Percentiles rank a stretch among this genome's conserved stretches.
Evolutionary conservation across 2,888 invertebrate genomes (phyloP).

Genomic region (Caenorhabditis sp.): DNA sequence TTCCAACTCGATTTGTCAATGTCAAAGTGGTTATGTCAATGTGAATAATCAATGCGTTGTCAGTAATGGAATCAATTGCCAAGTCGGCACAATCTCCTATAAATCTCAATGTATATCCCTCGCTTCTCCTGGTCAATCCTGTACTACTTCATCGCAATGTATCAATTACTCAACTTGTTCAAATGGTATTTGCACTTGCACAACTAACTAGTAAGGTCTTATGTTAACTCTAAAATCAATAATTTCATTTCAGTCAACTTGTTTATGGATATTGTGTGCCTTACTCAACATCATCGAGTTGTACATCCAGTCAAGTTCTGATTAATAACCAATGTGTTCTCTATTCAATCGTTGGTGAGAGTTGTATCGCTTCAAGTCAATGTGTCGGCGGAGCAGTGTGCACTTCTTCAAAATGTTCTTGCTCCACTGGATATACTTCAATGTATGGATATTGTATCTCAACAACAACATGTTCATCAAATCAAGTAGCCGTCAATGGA

Average conservation of each 20-base stretch:
- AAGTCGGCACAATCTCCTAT: slow-evolving; percentile 26
- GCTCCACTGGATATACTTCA: slow-evolving; percentile 25
- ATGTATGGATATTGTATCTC: slow-evolving; percentile 46
- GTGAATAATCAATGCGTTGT: slow-evolving; percentile 32
- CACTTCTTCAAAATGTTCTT: slow-evolving; percentile 24
- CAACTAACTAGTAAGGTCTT: slow-evolving; percentile 26
- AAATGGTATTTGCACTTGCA: slow-evolving; percentile 34
- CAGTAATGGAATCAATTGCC: slow-evolving; percentile 37
- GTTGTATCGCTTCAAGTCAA: slow-evolving; percentile 38
- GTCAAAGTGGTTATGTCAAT: slow-evolving; percentile 28
- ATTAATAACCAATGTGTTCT: slow-evolving; percentile 42
- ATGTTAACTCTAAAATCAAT: background rate
- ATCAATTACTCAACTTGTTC: slow-evolving; percentile 41
- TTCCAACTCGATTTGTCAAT: slow-evolving; percentile 23
- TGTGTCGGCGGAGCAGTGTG: slow-evolving; percentile 47
- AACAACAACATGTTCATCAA: background rate
- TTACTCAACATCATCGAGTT: slow-evolving; percentile 15
- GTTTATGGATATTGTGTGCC: slow-evolving; percentile 49
- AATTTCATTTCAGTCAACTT: slow-evolving; percentile 21
- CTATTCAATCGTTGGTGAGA: slow-evolving; percentile 40
- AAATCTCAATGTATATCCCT: slow-evolving; percentile 40
- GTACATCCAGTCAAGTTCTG: slow-evolving; percentile 23
- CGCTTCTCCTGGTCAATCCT: slow-evolving; percentile 39
- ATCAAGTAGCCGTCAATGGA: slow-evolving; percentile 7
- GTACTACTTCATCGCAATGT: slow-evolving; percentile 37